Conservation (phyloP, 2,113 vertebrate genomes). For the Cardinalis cardinalis region DNA sequence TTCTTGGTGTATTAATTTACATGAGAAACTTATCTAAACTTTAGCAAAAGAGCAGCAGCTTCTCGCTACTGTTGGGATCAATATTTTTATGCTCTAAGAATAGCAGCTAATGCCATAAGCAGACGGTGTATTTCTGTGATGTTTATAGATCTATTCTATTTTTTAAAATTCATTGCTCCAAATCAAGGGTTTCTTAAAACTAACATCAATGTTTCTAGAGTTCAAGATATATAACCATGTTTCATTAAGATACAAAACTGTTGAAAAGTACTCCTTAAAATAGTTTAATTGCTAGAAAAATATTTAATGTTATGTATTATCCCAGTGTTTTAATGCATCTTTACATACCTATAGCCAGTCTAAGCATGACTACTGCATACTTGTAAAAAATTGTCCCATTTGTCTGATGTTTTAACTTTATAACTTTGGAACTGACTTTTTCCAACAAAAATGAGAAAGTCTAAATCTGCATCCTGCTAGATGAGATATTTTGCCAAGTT, state of each 20-base stretch:
- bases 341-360: neutral
- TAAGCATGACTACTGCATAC: neutral
- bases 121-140: neutral
- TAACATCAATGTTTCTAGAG: neutral
- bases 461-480: neutral
- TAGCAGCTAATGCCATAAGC: neutral
- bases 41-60: neutral
- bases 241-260: neutral
- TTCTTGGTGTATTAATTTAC: neutral
- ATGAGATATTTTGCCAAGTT: neutral
- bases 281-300: neutral
- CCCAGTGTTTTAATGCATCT: fast-evolving
- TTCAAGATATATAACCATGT: neutral
- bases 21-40: neutral
- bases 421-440: neutral
- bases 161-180: neutral
- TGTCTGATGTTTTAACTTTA: neutral
- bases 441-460: neutral
- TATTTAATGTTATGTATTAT: neutral
- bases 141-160: too few relatives aligned
- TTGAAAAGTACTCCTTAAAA: neutral
- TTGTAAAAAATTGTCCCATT: neutral
- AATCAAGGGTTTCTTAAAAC: neutral
- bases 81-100: neutral
- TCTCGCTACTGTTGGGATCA: neutral